A percentile compares a stretch with the other conserved stretches of the same genome.
Conservation (phyloP, 2,888 invertebrate species). For the Syritta pipiens region DNA sequence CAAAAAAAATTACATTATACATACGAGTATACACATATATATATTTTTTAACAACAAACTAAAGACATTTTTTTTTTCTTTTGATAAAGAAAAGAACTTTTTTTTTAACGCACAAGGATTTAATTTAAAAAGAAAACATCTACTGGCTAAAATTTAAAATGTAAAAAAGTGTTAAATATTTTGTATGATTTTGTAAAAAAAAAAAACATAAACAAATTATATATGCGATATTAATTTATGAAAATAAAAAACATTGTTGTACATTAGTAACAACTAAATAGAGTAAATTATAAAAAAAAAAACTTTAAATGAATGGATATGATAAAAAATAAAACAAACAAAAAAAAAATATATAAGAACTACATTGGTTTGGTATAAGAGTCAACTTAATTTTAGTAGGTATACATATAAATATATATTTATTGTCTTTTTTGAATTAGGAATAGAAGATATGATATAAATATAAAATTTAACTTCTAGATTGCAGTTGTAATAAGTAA, state of each 20-base stretch:
- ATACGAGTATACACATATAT: not conserved
- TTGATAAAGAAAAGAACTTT: not conserved
- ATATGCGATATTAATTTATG: conserved; percentile 17
- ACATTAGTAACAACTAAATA: conserved; percentile 55
- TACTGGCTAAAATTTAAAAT: conserved; percentile 37
- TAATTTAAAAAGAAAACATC: not conserved
- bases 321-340: conserved; percentile 15
- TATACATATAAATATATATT: conserved; percentile 33
- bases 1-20: too few species aligned
- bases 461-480: conserved; percentile 43
- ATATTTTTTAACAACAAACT: conserved; percentile 2
- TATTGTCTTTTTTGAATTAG: conserved; percentile 55
- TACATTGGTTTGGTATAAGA: conserved; percentile 40
- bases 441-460: conserved; percentile 27
- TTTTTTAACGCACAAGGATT: conserved; percentile 34
- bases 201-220: conserved; percentile 17
- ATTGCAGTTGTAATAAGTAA: conserved; percentile 58
- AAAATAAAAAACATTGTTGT: conserved; percentile 34
- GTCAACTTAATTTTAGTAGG: conserved; percentile 45
- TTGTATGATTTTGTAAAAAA: conserved; percentile 63
- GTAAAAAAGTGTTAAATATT: conserved; percentile 55
- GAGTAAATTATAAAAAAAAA: conserved; percentile 16
- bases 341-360: conserved; percentile 8
- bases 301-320: conserved; percentile 17
- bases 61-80: not conserved